Conservation (phyloP, 2,888 invertebrate genomes). For the Cinara cedri region DNA sequence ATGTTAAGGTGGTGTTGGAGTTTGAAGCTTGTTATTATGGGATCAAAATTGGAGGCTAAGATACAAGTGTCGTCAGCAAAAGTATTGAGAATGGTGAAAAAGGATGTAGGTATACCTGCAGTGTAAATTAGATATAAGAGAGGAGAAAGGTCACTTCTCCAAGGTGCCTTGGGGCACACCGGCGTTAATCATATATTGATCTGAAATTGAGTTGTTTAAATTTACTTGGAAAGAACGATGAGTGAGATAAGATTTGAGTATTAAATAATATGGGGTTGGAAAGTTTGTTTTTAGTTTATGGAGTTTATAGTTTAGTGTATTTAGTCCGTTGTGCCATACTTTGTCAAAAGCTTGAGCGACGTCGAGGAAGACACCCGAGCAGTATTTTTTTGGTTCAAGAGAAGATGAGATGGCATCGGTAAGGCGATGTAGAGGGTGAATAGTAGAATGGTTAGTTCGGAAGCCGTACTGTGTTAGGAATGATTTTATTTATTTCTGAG, state of each 20-base stretch:
- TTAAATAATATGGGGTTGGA: slow-evolving; percentile 1
- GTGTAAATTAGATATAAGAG: too few species aligned
- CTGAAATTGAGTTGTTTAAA: background rate
- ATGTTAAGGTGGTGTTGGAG: too few species aligned
- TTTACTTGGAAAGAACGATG: background rate
- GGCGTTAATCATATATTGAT: slow-evolving; percentile 1
- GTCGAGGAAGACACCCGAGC: too few species aligned
- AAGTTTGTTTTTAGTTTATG: slow-evolving; percentile 1
- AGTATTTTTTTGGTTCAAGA: slow-evolving; percentile 18
- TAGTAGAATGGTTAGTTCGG: slow-evolving; percentile 10
- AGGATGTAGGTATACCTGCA: too few species aligned
- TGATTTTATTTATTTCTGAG: slow-evolving; percentile 20
- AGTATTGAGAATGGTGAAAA: background rate
- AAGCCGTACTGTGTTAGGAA: slow-evolving; percentile 21
- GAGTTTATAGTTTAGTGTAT: too few species aligned
- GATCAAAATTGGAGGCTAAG: too few species aligned
- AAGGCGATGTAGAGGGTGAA: background rate
- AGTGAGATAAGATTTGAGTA: background rate
- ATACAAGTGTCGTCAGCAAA: too few species aligned
- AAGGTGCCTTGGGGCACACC: too few species aligned
- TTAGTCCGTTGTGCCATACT: too few species aligned
- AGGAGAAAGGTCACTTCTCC: too few species aligned
- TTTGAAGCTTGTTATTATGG: too few species aligned
- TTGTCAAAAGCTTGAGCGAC: background rate
- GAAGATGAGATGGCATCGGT: background rate